Conservation (phyloP, 2,797 vertebrate species). For the Prunella strophiata region DNA sequence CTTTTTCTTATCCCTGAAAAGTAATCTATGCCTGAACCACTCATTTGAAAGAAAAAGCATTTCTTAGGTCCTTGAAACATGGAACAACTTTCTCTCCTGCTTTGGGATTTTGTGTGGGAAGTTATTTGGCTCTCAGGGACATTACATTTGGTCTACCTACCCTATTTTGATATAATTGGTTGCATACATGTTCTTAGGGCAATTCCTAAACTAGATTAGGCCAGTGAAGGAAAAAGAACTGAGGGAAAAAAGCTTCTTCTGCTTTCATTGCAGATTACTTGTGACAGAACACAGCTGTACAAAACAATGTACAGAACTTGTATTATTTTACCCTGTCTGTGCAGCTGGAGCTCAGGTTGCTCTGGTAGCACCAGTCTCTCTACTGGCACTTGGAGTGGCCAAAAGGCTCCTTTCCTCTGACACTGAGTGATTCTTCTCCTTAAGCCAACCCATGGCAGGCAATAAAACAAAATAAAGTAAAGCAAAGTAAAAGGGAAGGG, state of each 20-base stretch:
- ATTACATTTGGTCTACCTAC: background rate
- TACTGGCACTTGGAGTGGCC: background rate
- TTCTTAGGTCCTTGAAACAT: background rate
- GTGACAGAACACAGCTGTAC: background rate
- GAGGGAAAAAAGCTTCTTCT: background rate
- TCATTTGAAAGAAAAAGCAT: slow-evolving; percentile 35
- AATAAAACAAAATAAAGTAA: background rate
- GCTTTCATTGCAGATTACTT: background rate
- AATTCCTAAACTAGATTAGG: background rate
- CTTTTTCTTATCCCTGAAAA: slow-evolving; percentile 21
- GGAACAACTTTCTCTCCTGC: background rate
- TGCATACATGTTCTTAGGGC: background rate
- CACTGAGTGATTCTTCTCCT: background rate
- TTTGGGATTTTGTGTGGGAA: background rate
- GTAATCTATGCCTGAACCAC: slow-evolving; percentile 39
- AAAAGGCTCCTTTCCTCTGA: background rate
- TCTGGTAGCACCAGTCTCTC: background rate
- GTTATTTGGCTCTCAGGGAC: background rate
- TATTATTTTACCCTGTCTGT: background rate
- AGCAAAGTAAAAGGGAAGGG: too few relatives aligned
- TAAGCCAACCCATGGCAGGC: background rate
- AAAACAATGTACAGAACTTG: background rate
- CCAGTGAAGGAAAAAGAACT: background rate
- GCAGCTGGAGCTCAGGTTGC: background rate
- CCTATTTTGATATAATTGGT: background rate